Conservation (phyloP, 2,797 vertebrate genomes). For the Sebastes oblongus region DNA sequence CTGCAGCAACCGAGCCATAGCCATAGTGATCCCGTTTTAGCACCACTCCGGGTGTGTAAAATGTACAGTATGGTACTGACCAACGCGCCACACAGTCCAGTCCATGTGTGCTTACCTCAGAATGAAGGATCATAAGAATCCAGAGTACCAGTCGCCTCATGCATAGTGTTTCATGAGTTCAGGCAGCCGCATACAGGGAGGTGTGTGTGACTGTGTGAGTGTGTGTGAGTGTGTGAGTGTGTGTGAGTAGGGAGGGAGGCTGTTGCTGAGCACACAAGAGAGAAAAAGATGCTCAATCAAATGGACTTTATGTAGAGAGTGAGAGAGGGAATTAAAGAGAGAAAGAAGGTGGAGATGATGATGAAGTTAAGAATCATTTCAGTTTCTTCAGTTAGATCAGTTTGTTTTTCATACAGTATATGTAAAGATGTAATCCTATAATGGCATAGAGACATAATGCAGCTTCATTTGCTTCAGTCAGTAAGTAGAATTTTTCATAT, state of each 20-base stretch:
- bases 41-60: slow-evolving; percentile 22
- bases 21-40: slow-evolving; percentile 39
- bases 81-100: slow-evolving; percentile 27
- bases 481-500: background rate
- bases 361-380: background rate
- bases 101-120: slow-evolving; percentile 73
- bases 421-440: background rate
- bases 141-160: slow-evolving; percentile 50
- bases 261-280: slow-evolving; percentile 76
- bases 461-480: background rate
- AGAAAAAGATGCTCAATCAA: slow-evolving; percentile 79
- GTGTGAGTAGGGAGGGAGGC: slow-evolving; percentile 38
- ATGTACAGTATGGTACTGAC: slow-evolving; percentile 12
- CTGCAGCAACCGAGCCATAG: slow-evolving; percentile 25
- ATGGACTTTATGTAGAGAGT: slow-evolving; percentile 57
- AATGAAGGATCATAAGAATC: slow-evolving; percentile 54
- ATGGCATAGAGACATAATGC: background rate
- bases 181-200: slow-evolving; percentile 38
- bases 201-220: slow-evolving; percentile 11
- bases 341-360: slow-evolving; percentile 9
- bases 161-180: slow-evolving; percentile 54
- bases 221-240: slow-evolving; percentile 19
- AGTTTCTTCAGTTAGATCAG: background rate
- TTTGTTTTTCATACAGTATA: background rate
- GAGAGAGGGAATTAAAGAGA: slow-evolving; percentile 41